Base-by-base conservation (phyloP, 2,797 vertebrate species). In the Steatocranus sp. region DNA sequence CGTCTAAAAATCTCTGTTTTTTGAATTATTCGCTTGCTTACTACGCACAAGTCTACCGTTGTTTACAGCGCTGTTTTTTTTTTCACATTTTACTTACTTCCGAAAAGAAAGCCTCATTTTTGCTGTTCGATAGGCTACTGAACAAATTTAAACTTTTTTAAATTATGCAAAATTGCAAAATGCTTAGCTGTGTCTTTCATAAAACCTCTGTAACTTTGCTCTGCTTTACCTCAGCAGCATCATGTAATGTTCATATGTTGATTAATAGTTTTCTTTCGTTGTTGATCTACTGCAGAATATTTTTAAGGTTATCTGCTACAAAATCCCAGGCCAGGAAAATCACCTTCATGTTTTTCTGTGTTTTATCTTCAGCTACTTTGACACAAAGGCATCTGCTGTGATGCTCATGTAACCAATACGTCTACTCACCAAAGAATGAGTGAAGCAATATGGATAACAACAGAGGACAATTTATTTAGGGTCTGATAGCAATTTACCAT, bases 321-420 rank as follows among this genome's bases (percentile, higher is more conserved):
- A 51, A 51, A 23, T 23, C 11, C 49, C 49, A 23, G n/a, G n/a
- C 49, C 49, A 51, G 11, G 49, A 51, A 51, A 51, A 51, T 23
- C 1, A 0, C 3, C n/a, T 2, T 51, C 6, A 0, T 23, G 49
- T 1, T 51, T 51, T 23, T 50, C n/a, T 50, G 2, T 11, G 49
- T 23, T 51, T 50, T 20, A 50, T 2, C n/a, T 11, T 23, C 49
- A 51, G 6, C 7, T 51, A 51, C n/a, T 51, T 51, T 51, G 49
- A 23, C 49, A 11, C 10, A 51, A 51, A 51, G 49, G 49, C 3
- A 7, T 51, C 49, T 23, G 11, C 49, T 51, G 49, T 51, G 49
- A 51, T 23, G n/a, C 49, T 50, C n/a, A 49, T 25, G 25, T 25
- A 25, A 25, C 25, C 25, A 25, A 25, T 25, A 25, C 4, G 25